Conservation (phyloP, 2,888 invertebrate species). For the Cephalotes varians region DNA sequence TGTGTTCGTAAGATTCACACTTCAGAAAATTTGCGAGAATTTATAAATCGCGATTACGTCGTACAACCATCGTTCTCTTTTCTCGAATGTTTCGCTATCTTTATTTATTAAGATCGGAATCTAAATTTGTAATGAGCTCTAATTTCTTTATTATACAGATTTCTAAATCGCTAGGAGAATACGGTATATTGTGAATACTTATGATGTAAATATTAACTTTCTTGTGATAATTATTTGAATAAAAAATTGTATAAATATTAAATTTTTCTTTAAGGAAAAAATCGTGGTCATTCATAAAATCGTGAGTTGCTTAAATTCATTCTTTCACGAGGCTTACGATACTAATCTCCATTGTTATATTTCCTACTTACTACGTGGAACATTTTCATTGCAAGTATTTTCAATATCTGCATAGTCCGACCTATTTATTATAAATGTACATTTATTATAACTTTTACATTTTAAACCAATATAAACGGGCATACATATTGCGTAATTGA, state of each 20-base stretch:
- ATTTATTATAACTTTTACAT: background rate
- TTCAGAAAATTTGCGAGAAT: background rate
- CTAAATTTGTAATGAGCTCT: background rate
- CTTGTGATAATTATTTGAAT: background rate
- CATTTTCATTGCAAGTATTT: background rate
- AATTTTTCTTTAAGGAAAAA: background rate
- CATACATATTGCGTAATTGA: slow-evolving; percentile 8
- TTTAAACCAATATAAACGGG: background rate
- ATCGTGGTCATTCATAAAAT: background rate
- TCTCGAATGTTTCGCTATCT: background rate
- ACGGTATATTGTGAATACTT: background rate
- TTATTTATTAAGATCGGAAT: background rate
- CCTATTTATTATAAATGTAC: background rate
- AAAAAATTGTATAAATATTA: background rate
- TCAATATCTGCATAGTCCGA: background rate
- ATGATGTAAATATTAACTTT: background rate
- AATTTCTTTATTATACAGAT: background rate
- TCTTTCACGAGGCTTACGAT: background rate
- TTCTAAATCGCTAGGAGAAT: background rate
- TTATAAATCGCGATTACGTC: background rate
- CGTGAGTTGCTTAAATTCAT: background rate
- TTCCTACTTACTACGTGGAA: background rate
- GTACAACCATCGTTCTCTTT: background rate
- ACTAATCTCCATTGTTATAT: background rate
- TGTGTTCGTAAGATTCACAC: too few relatives aligned